Conservation (phyloP, 2,888 invertebrate genomes). For the Brachynemurus nebulosus region DNA sequence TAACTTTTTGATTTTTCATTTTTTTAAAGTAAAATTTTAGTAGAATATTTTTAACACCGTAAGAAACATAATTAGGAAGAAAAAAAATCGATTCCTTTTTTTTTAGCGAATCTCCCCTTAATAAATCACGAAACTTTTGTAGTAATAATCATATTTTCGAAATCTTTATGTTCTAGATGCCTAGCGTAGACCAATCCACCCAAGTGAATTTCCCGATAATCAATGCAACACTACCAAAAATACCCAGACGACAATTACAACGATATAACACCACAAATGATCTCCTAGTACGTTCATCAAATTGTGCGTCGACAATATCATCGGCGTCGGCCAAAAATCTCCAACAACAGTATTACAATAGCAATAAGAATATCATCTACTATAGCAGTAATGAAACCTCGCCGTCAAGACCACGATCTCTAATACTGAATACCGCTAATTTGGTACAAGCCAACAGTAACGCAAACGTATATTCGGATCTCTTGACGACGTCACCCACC, state of each 20-base stretch:
- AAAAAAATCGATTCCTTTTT: too few species aligned
- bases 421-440: not conserved
- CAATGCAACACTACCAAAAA: constrained; percentile 26
- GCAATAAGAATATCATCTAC: not conserved
- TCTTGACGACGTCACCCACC: constrained; percentile 33
- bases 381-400: not conserved
- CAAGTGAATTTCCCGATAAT: constrained; percentile 25
- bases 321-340: not conserved
- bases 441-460: not conserved
- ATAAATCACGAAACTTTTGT: too few species aligned
- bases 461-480: constrained; percentile 24
- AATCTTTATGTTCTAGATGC: constrained; percentile 8
- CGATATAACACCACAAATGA: constrained; percentile 40
- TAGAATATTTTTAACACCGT: too few species aligned
- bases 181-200: constrained; percentile 22
- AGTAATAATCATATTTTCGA: too few species aligned
- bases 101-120: too few species aligned
- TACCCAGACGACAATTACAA: constrained; percentile 31
- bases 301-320: constrained; percentile 16
- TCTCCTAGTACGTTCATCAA: constrained; percentile 22
- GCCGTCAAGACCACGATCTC: not conserved
- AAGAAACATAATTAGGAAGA: too few species aligned
- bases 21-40: too few species aligned
- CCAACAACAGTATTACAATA: not conserved
- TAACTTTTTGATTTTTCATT: too few species aligned